phyloP scores from a whole-genome alignment of 2,113 vertebrate genomes.

The Brachyhypopomus occidentalis region DNA sequence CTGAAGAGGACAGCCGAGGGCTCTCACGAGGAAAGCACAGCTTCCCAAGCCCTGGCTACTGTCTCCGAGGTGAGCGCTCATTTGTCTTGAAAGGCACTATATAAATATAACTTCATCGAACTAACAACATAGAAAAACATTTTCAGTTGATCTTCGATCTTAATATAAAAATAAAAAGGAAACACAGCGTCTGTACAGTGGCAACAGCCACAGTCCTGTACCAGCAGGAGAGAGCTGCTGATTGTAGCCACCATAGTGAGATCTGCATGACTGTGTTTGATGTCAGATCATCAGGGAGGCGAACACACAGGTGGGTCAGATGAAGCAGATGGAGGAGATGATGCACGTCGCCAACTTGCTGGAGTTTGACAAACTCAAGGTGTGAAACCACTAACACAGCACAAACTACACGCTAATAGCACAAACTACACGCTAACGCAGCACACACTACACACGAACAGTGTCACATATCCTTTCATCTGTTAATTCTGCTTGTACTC shows the following conservation, averaged over 20 bases:
- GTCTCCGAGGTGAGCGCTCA: constrained; percentile 58
- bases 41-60: constrained; percentile 69
- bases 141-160: no score
- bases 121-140: no score
- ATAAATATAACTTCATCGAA: no score
- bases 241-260: neutral
- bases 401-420: no score
- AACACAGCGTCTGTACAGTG: no score
- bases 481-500: no score
- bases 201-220: no score
- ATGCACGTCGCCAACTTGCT: constrained; percentile 73
- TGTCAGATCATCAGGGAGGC: constrained; percentile 76
- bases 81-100: neutral
- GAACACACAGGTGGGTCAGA: constrained; percentile 77
- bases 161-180: no score
- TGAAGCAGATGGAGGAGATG: constrained; percentile 81
- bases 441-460: no score
- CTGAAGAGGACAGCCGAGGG: constrained; percentile 72
- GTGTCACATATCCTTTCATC: no score
- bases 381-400: constrained; percentile 40
- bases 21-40: constrained; percentile 69
- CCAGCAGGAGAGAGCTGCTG: no score
- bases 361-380: constrained; percentile 81
- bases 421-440: neutral
- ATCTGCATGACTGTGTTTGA: neutral